Evolutionary conservation across 2,113 vertebrate genomes (phyloP).

Genomic region (Nycticryphes semicollaris): DNA sequence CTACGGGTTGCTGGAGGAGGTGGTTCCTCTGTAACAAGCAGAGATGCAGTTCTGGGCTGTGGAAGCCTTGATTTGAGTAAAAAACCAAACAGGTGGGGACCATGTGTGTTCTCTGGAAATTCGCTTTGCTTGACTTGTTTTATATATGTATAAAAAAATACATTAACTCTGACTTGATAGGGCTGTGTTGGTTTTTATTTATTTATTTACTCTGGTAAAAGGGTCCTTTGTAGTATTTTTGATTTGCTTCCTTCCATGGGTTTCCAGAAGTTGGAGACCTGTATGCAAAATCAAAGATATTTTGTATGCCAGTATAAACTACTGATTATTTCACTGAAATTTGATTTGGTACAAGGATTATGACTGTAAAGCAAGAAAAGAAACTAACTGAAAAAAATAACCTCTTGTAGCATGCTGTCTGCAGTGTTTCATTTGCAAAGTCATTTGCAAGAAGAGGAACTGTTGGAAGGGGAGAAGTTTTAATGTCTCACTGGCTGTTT

Average conservation of each 20-base stretch:
- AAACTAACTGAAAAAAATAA: neutral
- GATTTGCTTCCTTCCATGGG: neutral
- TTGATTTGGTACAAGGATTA: neutral
- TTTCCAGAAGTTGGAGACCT: neutral
- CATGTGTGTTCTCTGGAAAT: neutral
- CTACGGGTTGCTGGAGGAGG: neutral
- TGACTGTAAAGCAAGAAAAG: neutral
- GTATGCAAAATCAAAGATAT: neutral
- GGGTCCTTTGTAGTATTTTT: too few relatives aligned
- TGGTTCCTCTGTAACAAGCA: neutral
- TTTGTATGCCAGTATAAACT: neutral
- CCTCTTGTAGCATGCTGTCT: neutral
- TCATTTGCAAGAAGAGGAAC: neutral
- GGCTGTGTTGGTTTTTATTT: neutral
- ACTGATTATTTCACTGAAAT: neutral
- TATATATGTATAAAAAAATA: neutral
- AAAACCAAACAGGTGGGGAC: neutral
- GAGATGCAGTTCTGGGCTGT: neutral
- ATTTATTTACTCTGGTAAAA: too few relatives aligned
- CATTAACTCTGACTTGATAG: neutral
- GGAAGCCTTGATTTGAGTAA: neutral
- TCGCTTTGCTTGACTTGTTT: neutral
- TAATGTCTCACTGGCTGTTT: neutral
- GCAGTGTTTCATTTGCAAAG: neutral
- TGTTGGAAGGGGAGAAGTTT: neutral